A percentile compares a stretch with the other conserved stretches of the same genome.
phyloP scores from a whole-genome alignment of 2,797 vertebrate species.

The Hippopotamyrus pictus region DNA sequence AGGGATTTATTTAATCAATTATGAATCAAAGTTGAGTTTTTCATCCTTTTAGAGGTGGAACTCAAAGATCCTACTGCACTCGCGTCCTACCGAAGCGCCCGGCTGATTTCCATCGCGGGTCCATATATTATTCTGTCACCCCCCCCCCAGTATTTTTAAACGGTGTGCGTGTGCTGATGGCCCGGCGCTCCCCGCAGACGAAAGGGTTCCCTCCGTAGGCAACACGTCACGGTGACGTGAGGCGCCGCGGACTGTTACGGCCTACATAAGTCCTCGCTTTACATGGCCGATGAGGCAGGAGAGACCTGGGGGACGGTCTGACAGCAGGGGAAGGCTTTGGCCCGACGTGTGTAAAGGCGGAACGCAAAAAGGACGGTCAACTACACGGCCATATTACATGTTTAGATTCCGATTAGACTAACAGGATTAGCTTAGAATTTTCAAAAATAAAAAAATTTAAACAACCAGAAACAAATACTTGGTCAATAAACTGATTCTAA shows the following conservation, averaged over 20 bases:
- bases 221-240: constrained; percentile 38
- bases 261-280: constrained; percentile 24
- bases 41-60: constrained; percentile 77
- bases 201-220: constrained; percentile 34
- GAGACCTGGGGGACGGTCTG: neutral
- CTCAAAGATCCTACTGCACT: constrained; percentile 79
- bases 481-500: neutral
- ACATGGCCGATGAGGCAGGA: neutral
- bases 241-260: constrained; percentile 34
- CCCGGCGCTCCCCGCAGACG: constrained; percentile 28
- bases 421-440: neutral
- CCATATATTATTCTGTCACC: constrained; percentile 43
- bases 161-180: constrained; percentile 33
- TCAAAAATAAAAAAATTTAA: neutral
- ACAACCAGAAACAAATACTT: neutral
- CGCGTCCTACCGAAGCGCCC: constrained; percentile 69
- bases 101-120: constrained; percentile 52
- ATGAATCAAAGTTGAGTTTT: constrained; percentile 96
- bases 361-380: neutral
- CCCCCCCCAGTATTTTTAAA: constrained; percentile 28
- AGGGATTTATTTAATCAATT: constrained; percentile 95
- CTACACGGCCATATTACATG: neutral
- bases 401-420: neutral
- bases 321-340: neutral
- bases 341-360: neutral